Evolutionary conservation across 1,140 invertebrate genomes (phyloP), one percentile per base, ranked within the genome.

Genomic region (Archivesica marissinica): DNA sequence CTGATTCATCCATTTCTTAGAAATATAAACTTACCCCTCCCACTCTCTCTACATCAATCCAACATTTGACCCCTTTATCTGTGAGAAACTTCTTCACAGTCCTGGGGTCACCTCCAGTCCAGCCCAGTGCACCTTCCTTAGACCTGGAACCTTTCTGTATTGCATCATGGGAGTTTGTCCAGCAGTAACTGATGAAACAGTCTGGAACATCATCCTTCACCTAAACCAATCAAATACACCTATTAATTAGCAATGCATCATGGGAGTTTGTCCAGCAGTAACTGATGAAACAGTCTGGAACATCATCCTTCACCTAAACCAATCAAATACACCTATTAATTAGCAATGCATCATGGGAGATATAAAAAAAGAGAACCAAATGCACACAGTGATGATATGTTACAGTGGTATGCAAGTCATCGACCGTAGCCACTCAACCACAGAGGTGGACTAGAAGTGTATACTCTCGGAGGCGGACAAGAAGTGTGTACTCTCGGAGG

Each of bases 111-210:
- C 90, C 89, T 30, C 88, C 87, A 89, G 11, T 90, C 93, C n/a
- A 92, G 33, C 85, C 91, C 17, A 91, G 52, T 0, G 90, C 85
- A 1, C 86, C 85, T 28, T 89, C 61, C 52, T 88, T 86, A 15
- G 79, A 52, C 28, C 78, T 80, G 1, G 88, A 85, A 3, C 89
- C 88, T 56, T 86, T 88, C 9, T 77, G 80, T 23, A 89, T 89
- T 13, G 93, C 93, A 30, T 89, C 85, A 56, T 88, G 86, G 13
- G 93, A 94, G 59, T 94, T 94, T 11, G 88, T 64, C 93, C 93
- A 93, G 79, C 92, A 93, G 77, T 94, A 94, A 75, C 92, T 93
- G 23, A 94, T 90, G 74, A 94, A 94, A 44, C 90, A 89, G n/a
- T 90, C 79, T 23, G 89, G 88, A 17, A 74, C 35, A 11, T 86